These are phyloP conservation scores for Scopus umbretta DNA, from an alignment of 2,113 vertebrate species.

Conservation along the genomic window DNA sequence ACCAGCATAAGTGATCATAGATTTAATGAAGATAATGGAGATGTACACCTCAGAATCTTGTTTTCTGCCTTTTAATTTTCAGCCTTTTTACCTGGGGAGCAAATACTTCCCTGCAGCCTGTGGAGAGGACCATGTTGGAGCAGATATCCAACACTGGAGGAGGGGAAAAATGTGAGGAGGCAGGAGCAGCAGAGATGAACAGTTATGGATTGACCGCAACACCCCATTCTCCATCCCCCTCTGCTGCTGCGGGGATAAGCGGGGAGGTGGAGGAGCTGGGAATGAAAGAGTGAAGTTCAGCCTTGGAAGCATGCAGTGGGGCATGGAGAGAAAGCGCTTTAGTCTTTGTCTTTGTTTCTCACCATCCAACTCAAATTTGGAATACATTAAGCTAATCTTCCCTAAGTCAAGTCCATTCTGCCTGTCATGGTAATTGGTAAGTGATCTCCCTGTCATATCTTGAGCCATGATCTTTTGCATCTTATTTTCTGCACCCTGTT, in stretches of 20 bases:
- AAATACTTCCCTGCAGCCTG: not conserved
- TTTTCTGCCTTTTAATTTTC: not conserved
- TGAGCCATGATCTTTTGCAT: not conserved
- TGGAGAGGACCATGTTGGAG: not conserved
- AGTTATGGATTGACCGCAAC: not conserved
- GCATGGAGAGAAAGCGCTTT: not conserved
- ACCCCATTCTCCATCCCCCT: not conserved
- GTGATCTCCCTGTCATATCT: not conserved
- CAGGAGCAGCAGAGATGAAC: not conserved
- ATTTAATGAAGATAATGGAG: not conserved
- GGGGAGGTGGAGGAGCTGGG: not conserved
- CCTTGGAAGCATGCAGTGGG: not conserved
- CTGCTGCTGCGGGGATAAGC: accelerated
- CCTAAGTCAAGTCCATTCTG: not conserved
- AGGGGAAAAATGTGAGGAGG: not conserved
- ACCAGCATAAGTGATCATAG: not conserved
- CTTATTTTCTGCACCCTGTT: not conserved
- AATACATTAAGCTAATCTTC: not conserved
- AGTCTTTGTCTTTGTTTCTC: not conserved
- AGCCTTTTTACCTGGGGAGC: not conserved
- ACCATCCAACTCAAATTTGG: not conserved
- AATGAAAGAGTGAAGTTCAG: not conserved
- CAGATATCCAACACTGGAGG: not conserved
- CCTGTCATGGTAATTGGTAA: not conserved
- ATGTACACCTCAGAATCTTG: not conserved